Evolutionary conservation across 2,797 vertebrate genomes (phyloP).

Genomic region (Lepus oiostolus): DNA sequence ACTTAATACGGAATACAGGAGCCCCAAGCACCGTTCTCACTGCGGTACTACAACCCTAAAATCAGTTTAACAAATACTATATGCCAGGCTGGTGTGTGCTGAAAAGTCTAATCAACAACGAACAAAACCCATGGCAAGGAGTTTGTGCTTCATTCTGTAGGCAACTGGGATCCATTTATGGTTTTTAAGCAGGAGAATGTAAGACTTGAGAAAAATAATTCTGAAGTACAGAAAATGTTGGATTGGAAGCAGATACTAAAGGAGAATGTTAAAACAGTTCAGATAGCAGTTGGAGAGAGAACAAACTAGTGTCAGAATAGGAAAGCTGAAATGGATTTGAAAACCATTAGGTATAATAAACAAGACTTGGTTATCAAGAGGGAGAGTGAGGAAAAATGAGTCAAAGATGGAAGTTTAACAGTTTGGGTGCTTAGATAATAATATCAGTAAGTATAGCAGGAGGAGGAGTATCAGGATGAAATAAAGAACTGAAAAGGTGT

Average conservation of each 20-base stretch:
- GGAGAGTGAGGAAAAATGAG: neutral
- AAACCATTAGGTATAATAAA: neutral
- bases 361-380: neutral
- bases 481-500: neutral
- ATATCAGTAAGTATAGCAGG: neutral
- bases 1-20: too few species aligned
- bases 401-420: constrained; percentile 8
- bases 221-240: neutral
- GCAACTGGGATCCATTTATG: neutral
- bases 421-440: neutral
- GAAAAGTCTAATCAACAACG: neutral
- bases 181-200: constrained; percentile 24
- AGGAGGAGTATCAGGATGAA: constrained; percentile 15
- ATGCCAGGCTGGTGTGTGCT: neutral
- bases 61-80: neutral
- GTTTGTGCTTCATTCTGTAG: neutral
- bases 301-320: neutral
- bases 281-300: neutral
- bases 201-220: constrained; percentile 36
- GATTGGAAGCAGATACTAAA: neutral
- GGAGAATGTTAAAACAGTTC: neutral
- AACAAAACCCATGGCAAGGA: neutral
- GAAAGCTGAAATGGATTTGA: neutral
- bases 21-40: too few species aligned
- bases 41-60: too few species aligned